Percentiles rank a stretch among this genome's conserved stretches.
Evolutionary conservation across 2,888 invertebrate species (phyloP).

Genomic region (Nomada goodeniana): DNA sequence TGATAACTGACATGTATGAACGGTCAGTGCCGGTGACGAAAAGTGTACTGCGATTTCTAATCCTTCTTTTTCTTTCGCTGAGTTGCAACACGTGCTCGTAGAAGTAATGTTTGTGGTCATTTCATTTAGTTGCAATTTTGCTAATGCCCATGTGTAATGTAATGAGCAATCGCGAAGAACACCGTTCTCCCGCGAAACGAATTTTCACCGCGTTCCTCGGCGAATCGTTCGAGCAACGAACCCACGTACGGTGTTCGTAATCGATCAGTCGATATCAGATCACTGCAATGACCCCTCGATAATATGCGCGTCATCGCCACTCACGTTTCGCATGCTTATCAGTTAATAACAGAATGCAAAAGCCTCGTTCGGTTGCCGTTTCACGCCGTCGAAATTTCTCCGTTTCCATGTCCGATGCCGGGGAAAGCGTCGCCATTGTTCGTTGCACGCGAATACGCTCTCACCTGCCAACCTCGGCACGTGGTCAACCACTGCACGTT

Average conservation of each 20-base stretch:
- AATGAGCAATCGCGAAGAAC: no score
- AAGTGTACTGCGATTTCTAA: no score
- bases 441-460: conserved; percentile 48
- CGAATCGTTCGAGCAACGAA: neutral
- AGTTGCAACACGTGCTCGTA: no score
- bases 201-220: no score
- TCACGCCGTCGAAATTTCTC: neutral
- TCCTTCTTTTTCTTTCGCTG: no score
- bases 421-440: conserved; percentile 47
- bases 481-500: conserved; percentile 38
- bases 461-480: conserved; percentile 4
- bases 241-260: neutral
- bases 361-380: neutral
- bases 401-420: conserved; percentile 49
- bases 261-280: neutral
- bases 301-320: neutral
- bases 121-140: no score
- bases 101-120: no score
- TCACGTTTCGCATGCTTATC: conserved; percentile 14
- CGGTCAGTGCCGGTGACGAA: no score
- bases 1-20: no score
- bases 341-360: neutral
- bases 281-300: neutral
- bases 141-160: no score
- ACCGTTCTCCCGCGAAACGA: no score